phyloP scores from a whole-genome alignment of 2,797 vertebrate genomes.

The Rhadinocentrus ornatus region DNA sequence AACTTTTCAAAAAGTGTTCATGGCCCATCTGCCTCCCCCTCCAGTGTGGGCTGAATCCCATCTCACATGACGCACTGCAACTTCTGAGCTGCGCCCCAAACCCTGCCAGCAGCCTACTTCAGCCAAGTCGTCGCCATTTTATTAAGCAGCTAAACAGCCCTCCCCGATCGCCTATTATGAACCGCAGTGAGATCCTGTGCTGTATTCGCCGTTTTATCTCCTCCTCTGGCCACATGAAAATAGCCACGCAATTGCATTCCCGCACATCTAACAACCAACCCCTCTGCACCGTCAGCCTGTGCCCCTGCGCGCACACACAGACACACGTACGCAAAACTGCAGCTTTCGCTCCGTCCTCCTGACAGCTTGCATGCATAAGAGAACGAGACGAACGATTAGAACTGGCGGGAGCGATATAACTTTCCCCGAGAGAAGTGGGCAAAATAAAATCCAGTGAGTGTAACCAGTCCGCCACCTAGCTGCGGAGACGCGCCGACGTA shows the following conservation, averaged over 20 bases:
- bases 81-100: conserved; percentile 57
- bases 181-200: conserved; percentile 65
- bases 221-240: conserved; percentile 73
- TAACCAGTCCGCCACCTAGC: conserved; percentile 79
- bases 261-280: conserved; percentile 63
- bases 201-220: conserved; percentile 56
- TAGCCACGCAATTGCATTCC: conserved; percentile 78
- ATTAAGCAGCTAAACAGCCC: conserved; percentile 69
- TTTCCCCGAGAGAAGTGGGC: conserved; percentile 68
- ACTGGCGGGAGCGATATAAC: conserved; percentile 71
- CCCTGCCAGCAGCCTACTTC: conserved; percentile 52
- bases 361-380: conserved; percentile 50
- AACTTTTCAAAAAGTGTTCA: conserved; percentile 41
- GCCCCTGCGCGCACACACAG: conserved; percentile 18
- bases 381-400: conserved; percentile 57
- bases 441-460: conserved; percentile 48
- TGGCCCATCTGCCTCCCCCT: background rate
- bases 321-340: conserved; percentile 20
- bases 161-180: conserved; percentile 61
- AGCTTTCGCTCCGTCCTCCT: conserved; percentile 31
- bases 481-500: conserved; percentile 70
- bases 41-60: background rate
- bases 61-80: conserved; percentile 46
- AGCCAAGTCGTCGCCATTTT: conserved; percentile 80
- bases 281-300: conserved; percentile 44